These are phyloP conservation scores for Trachops cirrhosus DNA, from an alignment of 2,797 vertebrate species.

Conservation along the genomic window DNA sequence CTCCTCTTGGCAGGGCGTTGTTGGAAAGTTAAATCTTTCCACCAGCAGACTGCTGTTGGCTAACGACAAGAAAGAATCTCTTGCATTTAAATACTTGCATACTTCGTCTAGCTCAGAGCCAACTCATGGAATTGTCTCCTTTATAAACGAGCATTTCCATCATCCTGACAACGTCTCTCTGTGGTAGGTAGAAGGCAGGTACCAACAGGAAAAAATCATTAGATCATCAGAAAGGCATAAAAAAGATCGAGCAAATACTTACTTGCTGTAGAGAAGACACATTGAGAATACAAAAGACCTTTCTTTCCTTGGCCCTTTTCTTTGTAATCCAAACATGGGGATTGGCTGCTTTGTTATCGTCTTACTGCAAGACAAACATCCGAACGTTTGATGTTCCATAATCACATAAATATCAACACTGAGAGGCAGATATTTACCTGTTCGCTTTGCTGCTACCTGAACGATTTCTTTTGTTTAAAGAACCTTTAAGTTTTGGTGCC, in stretches of 20 bases:
- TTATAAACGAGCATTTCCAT: slow-evolving; percentile 43
- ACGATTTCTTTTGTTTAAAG: background rate
- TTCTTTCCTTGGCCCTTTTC: background rate
- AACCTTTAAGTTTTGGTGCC: background rate
- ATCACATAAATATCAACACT: background rate
- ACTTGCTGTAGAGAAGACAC: background rate
- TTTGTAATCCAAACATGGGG: background rate
- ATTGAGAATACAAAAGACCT: background rate
- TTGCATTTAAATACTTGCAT: slow-evolving; percentile 54
- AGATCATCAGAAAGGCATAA: slow-evolving; percentile 40
- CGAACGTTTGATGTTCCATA: background rate
- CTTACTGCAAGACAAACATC: background rate
- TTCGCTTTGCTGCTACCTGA: background rate
- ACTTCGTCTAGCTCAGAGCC: slow-evolving; percentile 54
- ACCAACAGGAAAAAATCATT: slow-evolving; percentile 63
- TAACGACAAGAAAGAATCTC: slow-evolving; percentile 56
- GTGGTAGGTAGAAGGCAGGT: slow-evolving; percentile 58
- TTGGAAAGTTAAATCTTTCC: slow-evolving; percentile 51
- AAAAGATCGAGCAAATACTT: slow-evolving; percentile 28
- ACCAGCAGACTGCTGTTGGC: background rate
- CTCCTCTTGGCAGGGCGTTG: slow-evolving; percentile 30
- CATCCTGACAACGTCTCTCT: slow-evolving; percentile 36
- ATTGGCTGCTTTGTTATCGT: slow-evolving; percentile 9
- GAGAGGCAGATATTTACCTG: background rate
- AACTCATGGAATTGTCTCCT: background rate